Base-by-base conservation (phyloP, 2,113 vertebrate species). In the Uria aalge region DNA sequence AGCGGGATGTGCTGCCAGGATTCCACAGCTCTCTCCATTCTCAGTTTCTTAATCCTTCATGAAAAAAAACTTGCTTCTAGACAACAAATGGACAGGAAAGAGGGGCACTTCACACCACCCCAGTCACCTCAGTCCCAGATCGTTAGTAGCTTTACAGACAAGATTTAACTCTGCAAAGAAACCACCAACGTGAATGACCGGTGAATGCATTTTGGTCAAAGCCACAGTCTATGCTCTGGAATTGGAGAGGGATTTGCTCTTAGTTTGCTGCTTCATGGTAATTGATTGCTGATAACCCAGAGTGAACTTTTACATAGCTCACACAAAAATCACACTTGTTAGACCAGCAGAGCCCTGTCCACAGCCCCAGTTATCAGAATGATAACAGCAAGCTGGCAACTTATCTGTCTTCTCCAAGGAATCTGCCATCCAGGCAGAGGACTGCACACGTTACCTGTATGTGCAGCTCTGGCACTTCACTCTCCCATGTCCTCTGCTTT, bases 1-100 rank as follows among this genome's bases (percentile, higher is more conserved):
- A 95, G 63, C 12, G 0, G 17, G 47, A 67, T 91, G 93, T 94
- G 82, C 96, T 97, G 95, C 96, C 95, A 97, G 93, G 38, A 90
- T 32, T 91, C 32, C 50, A 79, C 62, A 94, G 80, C 41, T 85
- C 91, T 81, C 56, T 96, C 57, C 67, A 73, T 64, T 72, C 68
- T 23, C 56, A 92, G 47, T 43, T 91, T 88, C 95, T 90, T 95
- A 93, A 94, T 92, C 66, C 83, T 92, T 88, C 53, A 47, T 4
- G 27, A 88, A 95, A 87, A 87, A 87, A 69, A n/a, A 6, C 40
- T 71, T 84, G 47, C 66, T 89, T 88, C 68, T 84, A 73, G 92
- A 94, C 63, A 93, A 67, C 53, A 94, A 95, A 85, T 20, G 53
- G 84, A 73, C 48, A 91, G 73, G 60, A 72, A 80, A 84, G 83